Evolutionary conservation across 2,113 vertebrate genomes (phyloP), one percentile per base, ranked within the genome.

Genomic region (Mustela lutreola): DNA sequence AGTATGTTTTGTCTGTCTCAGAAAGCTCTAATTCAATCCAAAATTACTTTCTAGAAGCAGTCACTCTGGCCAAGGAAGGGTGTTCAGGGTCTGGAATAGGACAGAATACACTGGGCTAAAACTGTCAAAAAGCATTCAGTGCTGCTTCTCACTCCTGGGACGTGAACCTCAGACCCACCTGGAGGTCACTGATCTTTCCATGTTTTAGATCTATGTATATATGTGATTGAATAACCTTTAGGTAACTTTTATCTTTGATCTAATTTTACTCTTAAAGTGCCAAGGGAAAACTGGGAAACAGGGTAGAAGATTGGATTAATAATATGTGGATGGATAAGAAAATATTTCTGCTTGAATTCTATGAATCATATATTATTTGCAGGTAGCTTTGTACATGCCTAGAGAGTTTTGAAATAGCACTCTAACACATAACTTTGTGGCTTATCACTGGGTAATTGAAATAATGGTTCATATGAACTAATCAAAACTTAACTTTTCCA

Each of bases 11-110:
- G 95, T 98, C 98, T 98, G 97, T 98, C 97, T 98, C 90, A 98
- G 97, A 98, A 98, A 98, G 98, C 95, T 98, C 96, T 98, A 98
- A 98, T 98, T 98, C 97, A 98, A 98, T 97, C 79, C 94, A 98
- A 98, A 99, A 98, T 98, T 98, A 97, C 98, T 98, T 98, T 98
- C 96, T 96, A 96, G 96, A 98, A 98, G 97, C 93, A 99, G 95
- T 94, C 86, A 97, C 45, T 85, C 48, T 95, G 98, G 79, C 94
- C 95, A 98, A 50, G 81, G 90, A 98, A 98, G 80, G 53, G 39
- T 94, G 75, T 91, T 45, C 79, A 88, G 73, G 63, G 60, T 93
- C 95, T 98, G 83, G 96, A 85, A 96, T 14, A 71, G 96, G 90
- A 93, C n/a, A 82, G 10, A 58, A 14, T 21, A 79, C 56, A 0